Conservation (phyloP, 2,888 invertebrate genomes). For the Rosalia funebris region DNA sequence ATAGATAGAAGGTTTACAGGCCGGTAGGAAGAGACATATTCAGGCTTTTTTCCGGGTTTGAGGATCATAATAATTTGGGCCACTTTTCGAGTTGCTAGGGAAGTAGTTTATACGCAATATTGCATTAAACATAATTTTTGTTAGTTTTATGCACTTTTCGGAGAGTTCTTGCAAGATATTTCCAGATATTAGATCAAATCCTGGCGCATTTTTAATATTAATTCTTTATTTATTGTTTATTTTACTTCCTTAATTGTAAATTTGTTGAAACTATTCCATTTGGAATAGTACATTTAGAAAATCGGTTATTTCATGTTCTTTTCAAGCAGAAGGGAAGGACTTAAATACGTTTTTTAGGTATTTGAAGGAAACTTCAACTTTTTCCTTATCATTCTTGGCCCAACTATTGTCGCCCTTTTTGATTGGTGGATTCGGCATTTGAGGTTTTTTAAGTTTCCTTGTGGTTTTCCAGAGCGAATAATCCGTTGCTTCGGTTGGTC, state of each 20-base stretch:
- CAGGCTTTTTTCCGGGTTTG: slow-evolving; percentile 4
- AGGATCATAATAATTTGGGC: slow-evolving; percentile 20
- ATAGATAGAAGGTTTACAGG: not conserved
- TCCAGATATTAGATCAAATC: slow-evolving; percentile 15
- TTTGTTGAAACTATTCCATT: not conserved
- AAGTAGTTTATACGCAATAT: slow-evolving; percentile 10
- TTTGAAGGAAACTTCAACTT: not conserved
- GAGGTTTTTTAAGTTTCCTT: not conserved
- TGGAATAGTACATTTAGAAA: not conserved
- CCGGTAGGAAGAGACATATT: not conserved
- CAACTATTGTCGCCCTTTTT: slow-evolving; percentile 12
- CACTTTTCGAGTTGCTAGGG: not conserved
- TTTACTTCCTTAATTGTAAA: not conserved
- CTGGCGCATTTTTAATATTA: slow-evolving; percentile 19
- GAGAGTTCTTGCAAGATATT: slow-evolving; percentile 21
- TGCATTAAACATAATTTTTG: slow-evolving; percentile 18
- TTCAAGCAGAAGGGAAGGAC: not conserved
- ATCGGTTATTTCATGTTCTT: not conserved
- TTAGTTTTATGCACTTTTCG: slow-evolving; percentile 8
- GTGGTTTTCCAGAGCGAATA: slow-evolving; percentile 11
- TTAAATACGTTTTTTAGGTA: not conserved
- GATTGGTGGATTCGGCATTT: slow-evolving; percentile 5
- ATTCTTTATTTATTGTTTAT: not conserved
- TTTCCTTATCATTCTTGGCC: slow-evolving; percentile 16
- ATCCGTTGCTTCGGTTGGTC: slow-evolving; percentile 3